Conservation (phyloP, 2,888 invertebrate species). For the Linnaemya tessellans region DNA sequence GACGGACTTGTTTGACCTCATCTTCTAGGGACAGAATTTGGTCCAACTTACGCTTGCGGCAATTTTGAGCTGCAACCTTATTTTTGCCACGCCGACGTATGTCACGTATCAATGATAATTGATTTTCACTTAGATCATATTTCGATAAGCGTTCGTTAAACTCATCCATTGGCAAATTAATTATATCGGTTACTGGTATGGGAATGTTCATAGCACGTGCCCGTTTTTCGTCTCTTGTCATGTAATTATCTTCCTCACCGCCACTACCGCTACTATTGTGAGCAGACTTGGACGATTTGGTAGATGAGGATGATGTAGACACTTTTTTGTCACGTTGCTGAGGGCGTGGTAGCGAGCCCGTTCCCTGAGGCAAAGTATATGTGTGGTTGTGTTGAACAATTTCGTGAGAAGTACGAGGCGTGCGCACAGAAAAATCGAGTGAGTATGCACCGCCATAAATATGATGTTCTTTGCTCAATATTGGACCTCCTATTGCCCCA, state of each 20-base stretch:
- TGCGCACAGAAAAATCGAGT: slow-evolving; percentile 86
- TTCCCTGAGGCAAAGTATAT: slow-evolving; percentile 90
- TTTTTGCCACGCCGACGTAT: slow-evolving; percentile 96
- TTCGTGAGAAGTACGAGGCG: slow-evolving; percentile 85
- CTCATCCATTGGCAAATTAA: slow-evolving; percentile 98
- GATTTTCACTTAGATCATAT: slow-evolving; percentile 95
- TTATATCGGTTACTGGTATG: slow-evolving; percentile 94
- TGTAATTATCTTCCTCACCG: slow-evolving; percentile 87
- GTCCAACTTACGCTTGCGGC: slow-evolving; percentile 97
- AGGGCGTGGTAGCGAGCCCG: slow-evolving; percentile 86
- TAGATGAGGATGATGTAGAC: slow-evolving; percentile 79
- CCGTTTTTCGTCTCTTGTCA: slow-evolving; percentile 93
- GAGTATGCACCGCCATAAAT: slow-evolving; percentile 82
- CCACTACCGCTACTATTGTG: slow-evolving; percentile 60
- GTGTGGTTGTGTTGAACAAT: slow-evolving; percentile 94
- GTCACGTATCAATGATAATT: slow-evolving; percentile 95
- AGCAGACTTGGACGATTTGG: slow-evolving; percentile 72
- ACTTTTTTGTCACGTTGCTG: slow-evolving; percentile 89
- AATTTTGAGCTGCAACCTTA: slow-evolving; percentile 99
- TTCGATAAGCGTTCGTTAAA: slow-evolving; percentile 97
- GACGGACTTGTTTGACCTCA: slow-evolving; percentile 94
- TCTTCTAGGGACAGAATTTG: slow-evolving; percentile 96
- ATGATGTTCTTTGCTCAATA: slow-evolving; percentile 79
- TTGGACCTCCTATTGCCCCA: slow-evolving; percentile 79
- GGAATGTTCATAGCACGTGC: slow-evolving; percentile 91